Evolutionary conservation across 1,140 invertebrate species (phyloP).

Genomic region (Cotesia typhae): DNA sequence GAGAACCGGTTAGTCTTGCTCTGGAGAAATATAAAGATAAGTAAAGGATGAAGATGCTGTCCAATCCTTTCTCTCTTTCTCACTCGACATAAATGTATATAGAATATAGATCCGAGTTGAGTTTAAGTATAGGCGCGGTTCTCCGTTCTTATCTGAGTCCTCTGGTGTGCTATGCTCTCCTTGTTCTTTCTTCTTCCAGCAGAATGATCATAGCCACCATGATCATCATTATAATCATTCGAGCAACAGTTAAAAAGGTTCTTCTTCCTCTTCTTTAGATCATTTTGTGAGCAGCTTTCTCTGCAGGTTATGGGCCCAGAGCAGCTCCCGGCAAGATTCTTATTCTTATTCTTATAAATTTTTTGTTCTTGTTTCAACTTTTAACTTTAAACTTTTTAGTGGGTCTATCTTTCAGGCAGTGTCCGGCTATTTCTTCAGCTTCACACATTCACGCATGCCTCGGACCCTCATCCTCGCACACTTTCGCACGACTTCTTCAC

Average conservation of each 20-base stretch:
- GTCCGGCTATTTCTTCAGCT: conserved; percentile 29
- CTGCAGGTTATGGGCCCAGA: neutral
- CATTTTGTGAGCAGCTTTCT: too few relatives aligned
- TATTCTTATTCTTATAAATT: neutral
- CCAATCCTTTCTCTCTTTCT: too few relatives aligned
- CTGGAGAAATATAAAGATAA: neutral
- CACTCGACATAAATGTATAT: neutral
- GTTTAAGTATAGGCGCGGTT: too few relatives aligned
- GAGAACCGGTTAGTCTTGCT: conserved; percentile 46
- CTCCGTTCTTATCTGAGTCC: too few relatives aligned
- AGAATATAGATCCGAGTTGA: neutral
- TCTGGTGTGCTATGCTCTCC: too few relatives aligned
- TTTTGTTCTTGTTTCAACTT: conserved; percentile 1
- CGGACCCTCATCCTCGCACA: conserved; percentile 37
- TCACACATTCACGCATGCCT: conserved; percentile 42
- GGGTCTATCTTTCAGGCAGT: neutral
- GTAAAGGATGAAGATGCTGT: neutral
- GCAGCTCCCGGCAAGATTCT: too few relatives aligned
- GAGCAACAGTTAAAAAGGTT: too few relatives aligned
- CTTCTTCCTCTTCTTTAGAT: too few relatives aligned
- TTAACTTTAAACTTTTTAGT: neutral
- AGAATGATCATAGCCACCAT: too few relatives aligned
- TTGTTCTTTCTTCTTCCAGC: too few relatives aligned
- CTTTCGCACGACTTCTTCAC: conserved; percentile 56
- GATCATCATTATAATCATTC: too few relatives aligned